A percentile compares a stretch with the other conserved stretches of the same genome.
Conservation (phyloP, 37 sponge, comb jelly and placozoan genomes). For the Diacarnus erythraeanus region DNA sequence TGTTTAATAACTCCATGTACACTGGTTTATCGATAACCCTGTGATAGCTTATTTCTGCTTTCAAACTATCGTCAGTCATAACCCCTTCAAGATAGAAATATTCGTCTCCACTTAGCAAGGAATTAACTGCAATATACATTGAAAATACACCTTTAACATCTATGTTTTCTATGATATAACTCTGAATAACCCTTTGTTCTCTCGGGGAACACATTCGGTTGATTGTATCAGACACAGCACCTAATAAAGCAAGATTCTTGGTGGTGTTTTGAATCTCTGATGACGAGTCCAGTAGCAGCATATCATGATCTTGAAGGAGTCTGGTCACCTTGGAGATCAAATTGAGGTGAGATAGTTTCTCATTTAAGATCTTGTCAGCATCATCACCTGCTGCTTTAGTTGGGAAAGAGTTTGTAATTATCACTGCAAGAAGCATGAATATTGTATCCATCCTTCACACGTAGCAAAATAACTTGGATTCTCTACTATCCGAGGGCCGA, state of each 20-base stretch:
- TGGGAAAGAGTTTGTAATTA: too few relatives aligned
- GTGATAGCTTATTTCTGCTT: background rate
- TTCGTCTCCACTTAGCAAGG: background rate
- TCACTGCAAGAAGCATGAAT: too few relatives aligned
- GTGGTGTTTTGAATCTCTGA: background rate
- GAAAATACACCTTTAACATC: background rate
- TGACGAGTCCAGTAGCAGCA: background rate
- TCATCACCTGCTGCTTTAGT: too few relatives aligned
- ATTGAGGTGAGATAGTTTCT: background rate
- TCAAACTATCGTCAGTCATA: background rate
- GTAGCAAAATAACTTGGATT: too few relatives aligned
- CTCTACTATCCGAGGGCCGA: too few relatives aligned
- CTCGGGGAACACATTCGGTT: background rate
- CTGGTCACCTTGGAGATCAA: background rate
- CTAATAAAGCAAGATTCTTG: background rate
- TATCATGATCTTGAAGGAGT: background rate
- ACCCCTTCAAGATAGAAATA: background rate
- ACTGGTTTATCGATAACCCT: background rate
- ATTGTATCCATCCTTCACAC: too few relatives aligned
- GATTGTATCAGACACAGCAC: background rate
- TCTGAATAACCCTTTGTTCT: background rate
- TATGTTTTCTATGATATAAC: background rate
- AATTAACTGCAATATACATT: background rate
- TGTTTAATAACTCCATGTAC: background rate
- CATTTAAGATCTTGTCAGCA: background rate